These are phyloP conservation scores for Onychostoma macrolepis DNA, from an alignment of 2,113 vertebrate species.

Conservation along the genomic window DNA sequence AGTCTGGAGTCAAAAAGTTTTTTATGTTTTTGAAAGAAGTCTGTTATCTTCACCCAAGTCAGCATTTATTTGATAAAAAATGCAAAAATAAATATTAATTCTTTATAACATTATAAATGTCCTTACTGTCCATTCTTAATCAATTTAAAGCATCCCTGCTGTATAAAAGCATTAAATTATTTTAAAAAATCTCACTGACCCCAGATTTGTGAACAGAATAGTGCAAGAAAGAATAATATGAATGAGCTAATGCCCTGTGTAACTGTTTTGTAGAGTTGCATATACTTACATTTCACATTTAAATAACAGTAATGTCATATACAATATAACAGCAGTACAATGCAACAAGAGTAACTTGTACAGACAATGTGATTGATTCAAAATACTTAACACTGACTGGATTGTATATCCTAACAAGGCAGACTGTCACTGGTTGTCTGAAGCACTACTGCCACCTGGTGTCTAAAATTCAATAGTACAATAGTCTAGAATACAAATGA, in stretches of 20 bases:
- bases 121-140: no score
- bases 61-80: background rate
- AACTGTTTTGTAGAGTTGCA: background rate
- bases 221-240: background rate
- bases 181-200: background rate
- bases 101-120: no score
- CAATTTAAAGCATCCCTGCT: no score
- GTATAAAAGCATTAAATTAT: background rate
- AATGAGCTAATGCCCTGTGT: background rate
- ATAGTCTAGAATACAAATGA: background rate
- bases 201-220: background rate
- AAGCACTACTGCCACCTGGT: conserved; percentile 45
- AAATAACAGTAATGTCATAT: background rate
- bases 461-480: background rate
- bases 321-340: background rate
- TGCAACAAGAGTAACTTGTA: background rate
- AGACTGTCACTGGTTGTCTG: background rate
- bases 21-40: background rate
- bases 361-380: background rate
- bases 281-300: background rate
- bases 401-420: background rate
- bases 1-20: background rate
- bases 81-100: no score
- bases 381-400: background rate
- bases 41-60: background rate